Conservation (phyloP, 2,113 vertebrate species). For the Eclectus roratus region DNA sequence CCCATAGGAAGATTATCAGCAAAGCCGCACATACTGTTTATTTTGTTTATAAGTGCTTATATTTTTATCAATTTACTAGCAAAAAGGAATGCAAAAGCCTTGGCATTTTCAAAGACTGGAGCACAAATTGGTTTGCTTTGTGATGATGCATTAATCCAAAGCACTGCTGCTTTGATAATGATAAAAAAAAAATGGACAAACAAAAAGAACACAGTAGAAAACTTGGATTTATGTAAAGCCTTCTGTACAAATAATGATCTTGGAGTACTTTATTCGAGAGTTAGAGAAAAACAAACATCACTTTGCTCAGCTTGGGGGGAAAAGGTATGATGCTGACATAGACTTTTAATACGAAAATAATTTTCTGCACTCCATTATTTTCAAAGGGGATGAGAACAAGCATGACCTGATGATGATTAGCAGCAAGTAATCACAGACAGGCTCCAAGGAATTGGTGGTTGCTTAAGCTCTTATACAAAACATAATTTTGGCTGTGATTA, state of each 20-base stretch:
- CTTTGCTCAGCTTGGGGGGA: background rate
- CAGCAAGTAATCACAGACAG: background rate
- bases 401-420: conserved; percentile 40
- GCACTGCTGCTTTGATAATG: background rate
- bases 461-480: conserved; percentile 30
- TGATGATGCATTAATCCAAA: background rate
- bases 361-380: conserved; percentile 19
- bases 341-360: background rate
- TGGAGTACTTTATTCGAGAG: background rate
- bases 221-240: background rate
- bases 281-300: background rate
- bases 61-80: background rate
- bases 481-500: conserved; percentile 45
- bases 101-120: background rate
- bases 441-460: conserved; percentile 28
- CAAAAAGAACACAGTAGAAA: background rate
- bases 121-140: background rate
- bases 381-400: conserved; percentile 16
- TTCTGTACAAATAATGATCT: background rate
- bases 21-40: background rate
- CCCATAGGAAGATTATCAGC: background rate
- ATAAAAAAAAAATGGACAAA: background rate
- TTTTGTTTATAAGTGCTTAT: background rate
- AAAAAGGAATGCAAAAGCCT: background rate
- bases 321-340: background rate